Conservation (phyloP, 2,888 invertebrate species). For the Fabriciana adippe region DNA sequence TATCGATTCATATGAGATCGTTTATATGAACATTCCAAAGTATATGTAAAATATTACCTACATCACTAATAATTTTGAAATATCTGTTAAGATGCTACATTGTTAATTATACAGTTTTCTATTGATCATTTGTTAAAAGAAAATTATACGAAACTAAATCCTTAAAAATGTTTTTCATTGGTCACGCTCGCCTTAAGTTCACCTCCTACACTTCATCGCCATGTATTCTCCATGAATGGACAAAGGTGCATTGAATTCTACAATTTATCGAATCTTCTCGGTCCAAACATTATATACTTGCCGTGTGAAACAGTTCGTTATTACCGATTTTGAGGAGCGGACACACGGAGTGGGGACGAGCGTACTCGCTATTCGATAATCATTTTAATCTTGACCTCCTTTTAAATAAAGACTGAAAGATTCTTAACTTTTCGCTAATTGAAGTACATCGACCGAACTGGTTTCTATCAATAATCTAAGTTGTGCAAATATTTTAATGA, state of each 20-base stretch:
- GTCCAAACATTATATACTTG: slow-evolving; percentile 27
- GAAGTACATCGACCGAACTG: slow-evolving; percentile 37
- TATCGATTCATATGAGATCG: slow-evolving; percentile 76
- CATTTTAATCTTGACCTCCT: slow-evolving; percentile 75
- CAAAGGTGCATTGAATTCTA: slow-evolving; percentile 35
- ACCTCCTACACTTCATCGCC: slow-evolving; percentile 32
- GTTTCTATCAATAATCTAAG: slow-evolving; percentile 42
- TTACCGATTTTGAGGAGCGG: slow-evolving; percentile 10
- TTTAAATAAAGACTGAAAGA: slow-evolving; percentile 50
- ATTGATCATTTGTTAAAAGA: slow-evolving; percentile 83
- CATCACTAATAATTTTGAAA: slow-evolving; percentile 80
- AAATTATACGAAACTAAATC: slow-evolving; percentile 83
- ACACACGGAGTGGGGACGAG: slow-evolving; percentile 9
- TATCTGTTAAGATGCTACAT: slow-evolving; percentile 82
- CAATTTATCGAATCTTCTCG: slow-evolving; percentile 32
- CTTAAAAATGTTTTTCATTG: slow-evolving; percentile 67
- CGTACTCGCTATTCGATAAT: slow-evolving; percentile 46
- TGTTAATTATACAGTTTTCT: slow-evolving; percentile 83
- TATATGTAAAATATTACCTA: slow-evolving; percentile 81
- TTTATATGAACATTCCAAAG: slow-evolving; percentile 82
- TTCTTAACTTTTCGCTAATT: slow-evolving; percentile 44
- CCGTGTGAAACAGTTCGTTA: slow-evolving; percentile 21
- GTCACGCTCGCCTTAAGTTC: slow-evolving; percentile 30
- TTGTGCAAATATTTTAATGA: slow-evolving; percentile 54
- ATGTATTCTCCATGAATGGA: slow-evolving; percentile 33